Evolutionary conservation across 2,113 vertebrate genomes (phyloP).

Genomic region (pig (Sus scrofa)): T2T-Sscrofa CM000812.6:282908501-282909000

Average conservation of each 20-base stretch:
- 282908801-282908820: neutral
- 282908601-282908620: neutral
- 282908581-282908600: neutral
- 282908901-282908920: neutral
- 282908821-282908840: rapidly evolving
- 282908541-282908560: neutral
- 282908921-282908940: rapidly evolving
- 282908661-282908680: neutral
- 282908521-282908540: neutral
- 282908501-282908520: neutral
- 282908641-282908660: too few species aligned
- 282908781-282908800: neutral
- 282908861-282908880: too few species aligned
- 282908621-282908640: neutral
- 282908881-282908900: neutral
- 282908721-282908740: neutral
- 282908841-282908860: neutral
- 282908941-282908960: neutral
- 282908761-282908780: neutral
- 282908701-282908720: neutral
- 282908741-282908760: neutral
- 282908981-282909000: conserved; percentile 88
- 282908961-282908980: neutral
- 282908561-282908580: neutral
- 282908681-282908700: neutral